phyloP scores from a whole-genome alignment of 1,140 invertebrate species.

The Apis dorsata region DNA sequence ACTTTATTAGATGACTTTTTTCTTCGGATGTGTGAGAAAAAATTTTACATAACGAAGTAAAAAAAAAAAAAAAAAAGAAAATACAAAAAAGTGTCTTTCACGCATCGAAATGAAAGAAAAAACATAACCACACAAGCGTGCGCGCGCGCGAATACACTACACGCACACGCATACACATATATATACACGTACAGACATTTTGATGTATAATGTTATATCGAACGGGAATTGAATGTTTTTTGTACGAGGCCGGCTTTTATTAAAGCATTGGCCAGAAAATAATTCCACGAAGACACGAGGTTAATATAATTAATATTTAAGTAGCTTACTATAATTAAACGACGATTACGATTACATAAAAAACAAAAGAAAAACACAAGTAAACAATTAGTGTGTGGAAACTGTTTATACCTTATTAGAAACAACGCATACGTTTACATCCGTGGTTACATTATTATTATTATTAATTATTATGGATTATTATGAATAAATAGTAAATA shows the following conservation, averaged over 20 bases:
- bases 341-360: slow-evolving; percentile 67
- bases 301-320: slow-evolving; percentile 71
- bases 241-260: slow-evolving; percentile 58
- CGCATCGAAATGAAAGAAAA: slow-evolving; percentile 66
- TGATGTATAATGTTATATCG: slow-evolving; percentile 71
- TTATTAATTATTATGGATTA: slow-evolving; percentile 69
- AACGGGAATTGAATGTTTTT: slow-evolving; percentile 74
- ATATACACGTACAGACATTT: slow-evolving; percentile 66
- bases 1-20: slow-evolving; percentile 47
- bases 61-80: not conserved
- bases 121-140: slow-evolving; percentile 11
- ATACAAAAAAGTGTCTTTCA: slow-evolving; percentile 74
- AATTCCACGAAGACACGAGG: slow-evolving; percentile 64
- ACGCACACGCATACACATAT: not conserved
- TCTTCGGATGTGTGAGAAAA: slow-evolving; percentile 53
- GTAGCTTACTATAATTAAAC: slow-evolving; percentile 75
- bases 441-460: slow-evolving; percentile 71
- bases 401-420: slow-evolving; percentile 74
- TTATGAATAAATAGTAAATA: slow-evolving; percentile 57
- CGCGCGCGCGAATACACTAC: not conserved
- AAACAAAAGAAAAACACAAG: slow-evolving; percentile 48
- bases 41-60: slow-evolving; percentile 66
- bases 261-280: slow-evolving; percentile 51
- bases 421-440: slow-evolving; percentile 74
- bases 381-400: slow-evolving; percentile 69